These are phyloP conservation scores for Canis aureus DNA, from an alignment of 2,113 vertebrate species.

Conservation along the genomic window DNA sequence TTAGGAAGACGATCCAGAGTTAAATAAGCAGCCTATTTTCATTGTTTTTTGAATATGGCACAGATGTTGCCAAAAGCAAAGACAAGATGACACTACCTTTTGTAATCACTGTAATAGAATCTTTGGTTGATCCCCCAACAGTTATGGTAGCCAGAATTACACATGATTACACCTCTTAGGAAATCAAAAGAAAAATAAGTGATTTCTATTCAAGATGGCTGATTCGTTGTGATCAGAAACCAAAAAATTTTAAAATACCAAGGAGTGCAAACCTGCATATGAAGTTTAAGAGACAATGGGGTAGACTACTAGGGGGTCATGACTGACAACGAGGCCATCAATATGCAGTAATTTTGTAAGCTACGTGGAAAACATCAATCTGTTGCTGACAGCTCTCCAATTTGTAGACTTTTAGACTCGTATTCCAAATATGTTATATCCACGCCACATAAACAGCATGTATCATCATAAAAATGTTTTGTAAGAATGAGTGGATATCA, in stretches of 20 bases:
- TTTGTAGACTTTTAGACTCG: slow-evolving; percentile 33
- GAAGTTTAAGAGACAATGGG: slow-evolving; percentile 47
- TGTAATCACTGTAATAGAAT: slow-evolving; percentile 68
- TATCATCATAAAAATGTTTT: slow-evolving; percentile 13
- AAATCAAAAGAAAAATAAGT: slow-evolving; percentile 65
- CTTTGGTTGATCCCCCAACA: slow-evolving; percentile 62
- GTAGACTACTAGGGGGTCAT: background rate
- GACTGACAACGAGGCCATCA: background rate
- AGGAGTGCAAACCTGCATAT: background rate
- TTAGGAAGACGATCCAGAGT: slow-evolving; percentile 60
- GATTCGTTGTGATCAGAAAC: slow-evolving; percentile 76
- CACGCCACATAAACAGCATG: background rate
- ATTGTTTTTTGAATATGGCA: slow-evolving; percentile 73
- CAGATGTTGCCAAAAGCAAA: slow-evolving; percentile 74
- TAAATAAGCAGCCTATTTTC: slow-evolving; percentile 51
- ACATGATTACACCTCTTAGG: slow-evolving; percentile 66
- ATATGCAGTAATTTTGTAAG: background rate
- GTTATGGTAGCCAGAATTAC: slow-evolving; percentile 68
- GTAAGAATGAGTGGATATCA: background rate
- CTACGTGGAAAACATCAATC: background rate
- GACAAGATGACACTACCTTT: slow-evolving; percentile 59
- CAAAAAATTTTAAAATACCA: slow-evolving; percentile 45
- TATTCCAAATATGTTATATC: background rate
- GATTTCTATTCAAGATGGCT: slow-evolving; percentile 73
- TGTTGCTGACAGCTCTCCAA: slow-evolving; percentile 15